Percentiles rank a stretch among this genome's conserved stretches.
These are phyloP conservation scores for Pseudococcus jackbeardsleyi DNA, from an alignment of 2,888 invertebrate genomes.

Conservation along the genomic window DNA sequence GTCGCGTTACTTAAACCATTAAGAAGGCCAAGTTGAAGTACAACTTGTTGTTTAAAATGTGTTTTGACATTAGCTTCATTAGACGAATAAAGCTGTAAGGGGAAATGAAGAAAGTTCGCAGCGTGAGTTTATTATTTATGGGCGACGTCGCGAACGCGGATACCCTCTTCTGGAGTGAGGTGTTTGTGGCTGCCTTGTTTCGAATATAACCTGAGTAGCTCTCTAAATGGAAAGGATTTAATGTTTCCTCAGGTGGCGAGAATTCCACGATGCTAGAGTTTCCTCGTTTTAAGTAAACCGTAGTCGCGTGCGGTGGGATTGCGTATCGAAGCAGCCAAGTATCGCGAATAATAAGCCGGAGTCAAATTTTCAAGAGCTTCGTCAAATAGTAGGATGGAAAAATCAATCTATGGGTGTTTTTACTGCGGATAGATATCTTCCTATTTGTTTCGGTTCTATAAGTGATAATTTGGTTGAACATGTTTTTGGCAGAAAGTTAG, in stretches of 20 bases:
- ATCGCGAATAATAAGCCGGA: not conserved
- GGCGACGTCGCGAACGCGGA: conserved; percentile 1
- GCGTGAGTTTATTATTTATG: conserved; percentile 40
- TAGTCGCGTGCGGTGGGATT: not conserved
- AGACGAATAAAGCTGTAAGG: conserved; percentile 4
- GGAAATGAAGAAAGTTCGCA: conserved; percentile 32
- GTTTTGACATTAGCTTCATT: conserved; percentile 37
- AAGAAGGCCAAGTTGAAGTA: conserved; percentile 36
- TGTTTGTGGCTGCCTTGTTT: not conserved
- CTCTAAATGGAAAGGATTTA: conserved; percentile 30
- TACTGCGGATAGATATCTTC: not conserved
- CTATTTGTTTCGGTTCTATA: too few relatives aligned
- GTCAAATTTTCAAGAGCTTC: not conserved
- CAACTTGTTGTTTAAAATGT: conserved; percentile 25
- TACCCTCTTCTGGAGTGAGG: not conserved
- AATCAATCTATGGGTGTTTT: not conserved
- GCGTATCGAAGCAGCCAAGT: not conserved
- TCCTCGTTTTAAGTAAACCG: not conserved
- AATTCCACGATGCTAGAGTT: conserved; percentile 29
- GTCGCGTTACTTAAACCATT: conserved; percentile 27
- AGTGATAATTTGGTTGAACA: too few relatives aligned
- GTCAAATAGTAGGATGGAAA: not conserved
- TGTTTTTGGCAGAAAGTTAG: too few relatives aligned
- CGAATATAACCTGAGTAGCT: conserved; percentile 27
- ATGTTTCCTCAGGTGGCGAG: conserved; percentile 33